Evolutionary conservation across 1,140 invertebrate genomes (phyloP).

Genomic region (Homarus americanus): DNA sequence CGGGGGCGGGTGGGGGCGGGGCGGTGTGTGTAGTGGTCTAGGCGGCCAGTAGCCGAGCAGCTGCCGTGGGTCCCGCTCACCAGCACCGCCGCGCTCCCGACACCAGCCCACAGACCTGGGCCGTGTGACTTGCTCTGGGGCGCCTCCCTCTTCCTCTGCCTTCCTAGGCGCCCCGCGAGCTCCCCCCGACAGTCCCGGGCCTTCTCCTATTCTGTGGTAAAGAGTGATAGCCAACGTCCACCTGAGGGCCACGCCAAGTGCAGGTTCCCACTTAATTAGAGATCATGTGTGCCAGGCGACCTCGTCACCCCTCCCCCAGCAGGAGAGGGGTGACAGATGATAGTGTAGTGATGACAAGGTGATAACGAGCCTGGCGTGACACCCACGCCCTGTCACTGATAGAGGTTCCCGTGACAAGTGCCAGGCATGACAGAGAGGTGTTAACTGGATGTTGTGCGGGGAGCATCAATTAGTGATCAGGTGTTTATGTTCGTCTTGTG

Average conservation of each 20-base stretch:
- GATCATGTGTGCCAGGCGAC: no score
- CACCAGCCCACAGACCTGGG: conserved; percentile 24
- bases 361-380: conserved; percentile 9
- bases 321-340: neutral
- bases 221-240: neutral
- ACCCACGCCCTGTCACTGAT: conserved; percentile 23
- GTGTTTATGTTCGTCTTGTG: no score
- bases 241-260: conserved; percentile 13
- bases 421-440: neutral
- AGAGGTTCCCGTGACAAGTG: neutral
- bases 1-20: conserved; percentile 1
- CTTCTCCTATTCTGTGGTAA: conserved; percentile 24
- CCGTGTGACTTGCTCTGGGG: conserved; percentile 35
- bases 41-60: conserved; percentile 34
- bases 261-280: neutral
- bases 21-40: conserved; percentile 24
- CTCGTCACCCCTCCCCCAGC: no score
- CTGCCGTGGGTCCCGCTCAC: conserved; percentile 28
- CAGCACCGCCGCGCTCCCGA: conserved; percentile 25
- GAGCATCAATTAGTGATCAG: no score
- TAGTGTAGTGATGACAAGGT: conserved; percentile 20
- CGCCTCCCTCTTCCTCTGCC: conserved; percentile 21
- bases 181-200: conserved; percentile 9
- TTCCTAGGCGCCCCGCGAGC: neutral
- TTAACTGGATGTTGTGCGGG: no score